Conservation (phyloP, 2,797 vertebrate species). For the Crenichthys baileyi region DNA sequence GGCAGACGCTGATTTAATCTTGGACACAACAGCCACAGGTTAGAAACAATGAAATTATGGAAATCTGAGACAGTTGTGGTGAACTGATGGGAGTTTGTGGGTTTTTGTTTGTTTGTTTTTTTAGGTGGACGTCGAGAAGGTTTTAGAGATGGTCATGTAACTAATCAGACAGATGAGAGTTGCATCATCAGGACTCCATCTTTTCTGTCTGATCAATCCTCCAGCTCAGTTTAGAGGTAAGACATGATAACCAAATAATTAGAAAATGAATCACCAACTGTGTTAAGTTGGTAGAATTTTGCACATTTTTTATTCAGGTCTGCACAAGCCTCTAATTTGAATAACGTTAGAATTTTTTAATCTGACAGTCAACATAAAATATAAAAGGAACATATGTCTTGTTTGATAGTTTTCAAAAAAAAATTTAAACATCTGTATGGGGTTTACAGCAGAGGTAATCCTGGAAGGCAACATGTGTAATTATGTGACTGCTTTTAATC, state of each 20-base stretch:
- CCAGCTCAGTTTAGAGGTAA: conserved; percentile 68
- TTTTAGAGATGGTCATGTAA: conserved; percentile 27
- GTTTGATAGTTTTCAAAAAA: background rate
- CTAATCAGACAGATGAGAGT: conserved; percentile 24
- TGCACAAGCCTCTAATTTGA: background rate
- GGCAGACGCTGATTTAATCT: background rate
- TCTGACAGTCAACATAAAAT: background rate
- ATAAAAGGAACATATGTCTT: background rate
- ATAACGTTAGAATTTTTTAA: background rate
- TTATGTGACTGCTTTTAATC: too few species aligned
- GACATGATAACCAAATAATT: background rate
- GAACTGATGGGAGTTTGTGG: background rate
- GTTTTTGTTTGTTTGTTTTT: conserved; percentile 18
- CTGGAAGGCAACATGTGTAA: background rate
- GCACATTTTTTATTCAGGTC: background rate
- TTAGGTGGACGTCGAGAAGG: conserved; percentile 30
- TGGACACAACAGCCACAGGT: background rate
- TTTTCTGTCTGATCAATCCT: conserved; percentile 54
- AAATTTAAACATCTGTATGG: background rate
- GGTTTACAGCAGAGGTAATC: background rate
- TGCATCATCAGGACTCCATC: conserved; percentile 30
- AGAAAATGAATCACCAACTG: background rate
- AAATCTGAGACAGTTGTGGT: background rate
- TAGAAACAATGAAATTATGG: background rate
- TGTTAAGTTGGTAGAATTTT: background rate